Conservation (phyloP, 2,113 vertebrate species). For the Aythya baeri region DNA sequence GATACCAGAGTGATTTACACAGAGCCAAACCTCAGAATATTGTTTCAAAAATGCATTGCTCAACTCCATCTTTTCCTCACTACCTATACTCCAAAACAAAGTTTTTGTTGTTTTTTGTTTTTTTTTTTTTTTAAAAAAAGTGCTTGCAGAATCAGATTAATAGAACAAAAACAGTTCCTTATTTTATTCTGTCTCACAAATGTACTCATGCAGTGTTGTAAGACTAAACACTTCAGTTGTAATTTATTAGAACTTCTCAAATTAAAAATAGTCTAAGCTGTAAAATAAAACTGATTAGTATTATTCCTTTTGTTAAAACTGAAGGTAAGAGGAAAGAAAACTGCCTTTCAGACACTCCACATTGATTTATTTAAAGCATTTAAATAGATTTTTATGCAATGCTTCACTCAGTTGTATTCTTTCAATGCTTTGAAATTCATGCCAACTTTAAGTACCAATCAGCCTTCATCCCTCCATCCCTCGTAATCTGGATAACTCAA, state of each 20-base stretch:
- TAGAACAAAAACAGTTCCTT: not conserved
- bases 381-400: slow-evolving; percentile 15
- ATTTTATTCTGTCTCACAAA: not conserved
- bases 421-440: slow-evolving; percentile 45
- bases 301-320: not conserved
- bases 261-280: not conserved
- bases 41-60: not conserved
- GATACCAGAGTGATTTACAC: not conserved
- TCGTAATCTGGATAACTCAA: slow-evolving; percentile 45
- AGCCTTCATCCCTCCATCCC: not conserved
- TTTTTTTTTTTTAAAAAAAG: not conserved
- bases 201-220: not conserved
- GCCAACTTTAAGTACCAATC: slow-evolving; percentile 35
- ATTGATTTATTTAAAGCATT: slow-evolving; percentile 15
- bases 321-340: slow-evolving; percentile 1
- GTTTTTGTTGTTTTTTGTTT: too few relatives aligned
- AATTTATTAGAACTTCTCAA: not conserved
- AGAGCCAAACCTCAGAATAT: not conserved
- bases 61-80: not conserved
- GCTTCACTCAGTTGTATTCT: not conserved
- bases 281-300: not conserved
- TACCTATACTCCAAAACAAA: not conserved
- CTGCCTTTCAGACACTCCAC: not conserved
- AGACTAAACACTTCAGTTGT: not conserved
- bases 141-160: not conserved